Evolutionary conservation across 2,888 invertebrate species (phyloP), one percentile per base, ranked within the genome.

Genomic region (Drosophila paracracens): DNA sequence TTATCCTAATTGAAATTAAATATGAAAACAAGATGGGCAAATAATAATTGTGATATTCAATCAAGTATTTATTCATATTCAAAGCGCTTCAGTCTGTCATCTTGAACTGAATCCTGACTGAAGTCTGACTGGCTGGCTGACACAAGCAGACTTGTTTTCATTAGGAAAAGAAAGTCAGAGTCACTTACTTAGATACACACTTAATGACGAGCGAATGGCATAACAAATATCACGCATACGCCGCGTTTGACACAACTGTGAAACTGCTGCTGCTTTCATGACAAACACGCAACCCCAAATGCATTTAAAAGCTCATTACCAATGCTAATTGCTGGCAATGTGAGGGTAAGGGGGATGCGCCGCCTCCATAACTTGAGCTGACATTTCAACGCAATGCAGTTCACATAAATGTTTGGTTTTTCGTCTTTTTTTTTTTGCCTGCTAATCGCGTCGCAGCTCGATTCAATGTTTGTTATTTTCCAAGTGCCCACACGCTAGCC

Each of bases 401-500:
- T 61, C 43, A 68, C 31, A 79, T 52, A 48, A 57, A 76, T 62
- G 27, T 46, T 46, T 46, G 46, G 46, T 25, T 46, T 46, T 46
- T 8, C 11, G 56, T 50, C 25, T 53, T 25, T 27, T 33, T 50
- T 43, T 50, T 67, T 71, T 66, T 62, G 56, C 62, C 65, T 75
- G 69, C 76, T 78, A 80, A 76, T 82, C 75, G 71, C 63, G 51
- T 68, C 40, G 61, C 25, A 51, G 40, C 46, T n/a, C 79, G 51
- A 27, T 69, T 57, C 62, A 76, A 76, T 89, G 84, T 89, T 86
- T 86, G 89, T 89, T 89, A 89, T 86, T 86, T 68, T 76, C 84
- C 89, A 83, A 85, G 89, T 84, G 89, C 74, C 89, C 89, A 87
- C 89, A 89, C 89, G 89, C 71, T 89, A 67, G 78, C 75, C 75